Percentiles rank a stretch among this genome's conserved stretches.
Conservation (phyloP, 1,140 invertebrate genomes). For the Hypothenemus hampei region DNA sequence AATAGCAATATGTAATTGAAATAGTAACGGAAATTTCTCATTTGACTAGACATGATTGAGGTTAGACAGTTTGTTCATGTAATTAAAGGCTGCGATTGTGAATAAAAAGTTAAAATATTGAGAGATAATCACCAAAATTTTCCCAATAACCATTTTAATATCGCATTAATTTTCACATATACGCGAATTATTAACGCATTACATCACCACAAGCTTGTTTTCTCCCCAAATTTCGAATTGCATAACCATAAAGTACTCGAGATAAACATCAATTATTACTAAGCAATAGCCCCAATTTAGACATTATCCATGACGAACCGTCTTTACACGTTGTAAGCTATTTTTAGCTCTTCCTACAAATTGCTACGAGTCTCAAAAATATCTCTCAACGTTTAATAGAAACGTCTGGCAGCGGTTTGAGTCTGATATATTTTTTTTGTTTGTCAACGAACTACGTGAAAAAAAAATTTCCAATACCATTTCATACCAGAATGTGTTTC, state of each 20-base stretch:
- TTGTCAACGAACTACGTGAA: not conserved
- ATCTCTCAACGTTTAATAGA: conserved; percentile 2
- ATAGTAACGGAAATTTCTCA: not conserved
- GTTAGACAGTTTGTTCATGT: not conserved
- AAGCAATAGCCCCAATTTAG: conserved; percentile 10
- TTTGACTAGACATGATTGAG: not conserved
- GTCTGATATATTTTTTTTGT: not conserved
- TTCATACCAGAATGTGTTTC: conserved; percentile 19
- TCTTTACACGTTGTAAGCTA: conserved; percentile 7
- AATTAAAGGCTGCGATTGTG: too few species aligned
- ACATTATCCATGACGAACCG: conserved; percentile 11
- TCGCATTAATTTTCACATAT: not conserved
- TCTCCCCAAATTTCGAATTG: not conserved
- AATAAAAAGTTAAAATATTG: conserved; percentile 2
- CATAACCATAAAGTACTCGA: not conserved
- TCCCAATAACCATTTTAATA: conserved; percentile 23
- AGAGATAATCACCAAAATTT: conserved; percentile 24
- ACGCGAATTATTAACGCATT: not conserved
- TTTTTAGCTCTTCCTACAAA: conserved; percentile 4
- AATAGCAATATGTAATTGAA: conserved; percentile 13
- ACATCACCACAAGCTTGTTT: not conserved
- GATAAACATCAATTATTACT: conserved; percentile 4
- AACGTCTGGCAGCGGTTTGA: not conserved
- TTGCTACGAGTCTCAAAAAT: conserved; percentile 11
- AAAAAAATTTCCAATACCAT: not conserved